A percentile compares a stretch with the other conserved stretches of the same genome.
phyloP scores from a whole-genome alignment of 1,140 invertebrate species.

The Battus philenor region DNA sequence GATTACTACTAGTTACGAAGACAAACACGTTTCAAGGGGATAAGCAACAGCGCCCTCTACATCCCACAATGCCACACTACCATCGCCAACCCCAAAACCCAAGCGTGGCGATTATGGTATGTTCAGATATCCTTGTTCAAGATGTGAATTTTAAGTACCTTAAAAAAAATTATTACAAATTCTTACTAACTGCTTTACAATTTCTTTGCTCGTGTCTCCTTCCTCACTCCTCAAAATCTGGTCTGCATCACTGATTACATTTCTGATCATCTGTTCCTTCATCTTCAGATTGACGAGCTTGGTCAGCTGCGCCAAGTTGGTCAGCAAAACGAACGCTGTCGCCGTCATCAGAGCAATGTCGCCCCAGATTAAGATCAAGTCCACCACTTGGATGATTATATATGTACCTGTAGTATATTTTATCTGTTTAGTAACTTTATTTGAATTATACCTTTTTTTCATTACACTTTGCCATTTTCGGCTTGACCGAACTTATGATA shows the following conservation, averaged over 20 bases:
- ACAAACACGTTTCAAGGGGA: no score
- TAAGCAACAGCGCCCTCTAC: no score
- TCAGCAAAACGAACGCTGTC: slow-evolving; percentile 61
- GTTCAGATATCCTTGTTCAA: not conserved
- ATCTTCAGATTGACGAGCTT: slow-evolving; percentile 55
- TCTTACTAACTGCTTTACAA: slow-evolving; percentile 40
- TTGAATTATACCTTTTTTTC: no score
- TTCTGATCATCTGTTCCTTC: slow-evolving; percentile 27
- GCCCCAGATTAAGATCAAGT: slow-evolving; percentile 60
- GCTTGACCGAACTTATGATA: no score
- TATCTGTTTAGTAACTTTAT: no score
- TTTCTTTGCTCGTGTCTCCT: slow-evolving; percentile 30
- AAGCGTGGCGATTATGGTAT: no score
- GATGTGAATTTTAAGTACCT: not conserved
- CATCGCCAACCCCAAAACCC: no score
- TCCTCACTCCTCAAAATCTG: slow-evolving; percentile 26
- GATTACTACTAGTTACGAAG: no score
- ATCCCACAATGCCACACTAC: no score
- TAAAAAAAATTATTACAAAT: not conserved
- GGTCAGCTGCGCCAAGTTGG: slow-evolving; percentile 54
- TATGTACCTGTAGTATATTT: slow-evolving; percentile 49
- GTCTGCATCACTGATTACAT: slow-evolving; percentile 37
- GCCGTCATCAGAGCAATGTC: slow-evolving; percentile 65
- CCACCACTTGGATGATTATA: slow-evolving; percentile 51
- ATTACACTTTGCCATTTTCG: no score